Evolutionary conservation across 2,113 vertebrate species (phyloP), one percentile per base, ranked within the genome.

Genomic region (Lepisosteus osseus): DNA sequence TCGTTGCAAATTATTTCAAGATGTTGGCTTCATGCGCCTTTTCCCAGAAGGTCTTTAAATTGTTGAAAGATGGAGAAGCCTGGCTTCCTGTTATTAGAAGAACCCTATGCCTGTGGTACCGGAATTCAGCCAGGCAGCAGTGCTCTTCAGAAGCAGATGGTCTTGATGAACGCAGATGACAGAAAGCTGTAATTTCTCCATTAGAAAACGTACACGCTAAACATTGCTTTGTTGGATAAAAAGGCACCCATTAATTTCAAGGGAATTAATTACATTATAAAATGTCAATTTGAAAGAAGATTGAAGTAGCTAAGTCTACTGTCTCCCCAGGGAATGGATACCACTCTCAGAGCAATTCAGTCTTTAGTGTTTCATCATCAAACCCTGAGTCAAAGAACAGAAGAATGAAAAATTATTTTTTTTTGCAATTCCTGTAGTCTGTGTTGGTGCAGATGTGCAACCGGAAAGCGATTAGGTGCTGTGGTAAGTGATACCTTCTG

Each of bases 1-100:
- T 84, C 80, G 85, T 11, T 74, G 57, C 92, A 93, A 81, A 93
- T 91, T 71, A 86, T 80, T 94, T 88, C 90, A 92, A 81, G 86
- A 87, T 92, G 89, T 87, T 82, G 61, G 66, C 17, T 77, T 83
- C 68, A 66, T 74, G 77, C 79, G 83, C 40, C 40, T 76, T 88
- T 84, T 84, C 78, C 76, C 82, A 72, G 74, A 62, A 86, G 82
- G 79, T 82, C 77, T 85, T 73, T 72, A 80, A 80, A 88, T 87
- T 82, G 82, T 78, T 75, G 67, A 82, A 47, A 80, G 77, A 81
- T 73, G 77, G 55, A 72, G 84, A 87, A 85, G 82, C 70, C 74
- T 79, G 83, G 72, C 82, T 89, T 87, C 77, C 78, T 84, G 76
- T 83, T 74, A 66, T 73, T 59, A 71, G 80, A 68, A 74, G 62